These are phyloP conservation scores for Dioctria rufipes DNA, from an alignment of 2,888 invertebrate genomes.

Conservation along the genomic window DNA sequence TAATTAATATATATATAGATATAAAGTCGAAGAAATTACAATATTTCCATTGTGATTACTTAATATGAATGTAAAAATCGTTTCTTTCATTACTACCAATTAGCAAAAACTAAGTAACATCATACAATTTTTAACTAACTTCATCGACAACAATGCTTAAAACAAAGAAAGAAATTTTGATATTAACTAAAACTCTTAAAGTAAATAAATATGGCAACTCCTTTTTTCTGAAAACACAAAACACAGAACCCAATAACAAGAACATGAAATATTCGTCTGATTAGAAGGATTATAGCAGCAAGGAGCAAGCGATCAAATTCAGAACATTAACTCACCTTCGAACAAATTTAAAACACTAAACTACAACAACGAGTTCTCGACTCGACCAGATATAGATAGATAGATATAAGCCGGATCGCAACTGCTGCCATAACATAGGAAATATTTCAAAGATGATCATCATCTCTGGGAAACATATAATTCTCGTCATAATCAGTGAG, in stretches of 20 bases:
- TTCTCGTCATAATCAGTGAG: conserved; percentile 53
- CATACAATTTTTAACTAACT: too few species aligned
- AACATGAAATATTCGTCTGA: conserved; percentile 28
- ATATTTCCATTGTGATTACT: too few species aligned
- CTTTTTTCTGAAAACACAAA: too few species aligned
- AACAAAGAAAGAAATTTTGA: too few species aligned
- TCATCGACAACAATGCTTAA: too few species aligned
- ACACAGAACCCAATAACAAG: conserved; percentile 24
- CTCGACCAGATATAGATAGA: background rate
- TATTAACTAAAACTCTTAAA: too few species aligned
- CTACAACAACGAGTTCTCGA: conserved; percentile 33
- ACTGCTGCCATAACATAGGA: conserved; percentile 30
- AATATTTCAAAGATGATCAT: conserved; percentile 54
- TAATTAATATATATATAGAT: too few species aligned
- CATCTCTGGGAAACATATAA: conserved; percentile 48
- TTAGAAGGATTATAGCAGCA: conserved; percentile 32
- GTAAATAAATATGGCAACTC: conserved; percentile 29
- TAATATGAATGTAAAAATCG: too few species aligned
- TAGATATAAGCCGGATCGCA: background rate
- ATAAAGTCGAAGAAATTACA: too few species aligned
- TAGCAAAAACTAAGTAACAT: too few species aligned
- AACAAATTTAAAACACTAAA: conserved; percentile 47
- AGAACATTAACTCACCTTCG: conserved; percentile 51
- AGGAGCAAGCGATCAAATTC: conserved; percentile 34
- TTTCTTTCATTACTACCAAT: too few species aligned